Base-by-base conservation (phyloP, 1,140 invertebrate genomes). In the Bombus huntii region DNA sequence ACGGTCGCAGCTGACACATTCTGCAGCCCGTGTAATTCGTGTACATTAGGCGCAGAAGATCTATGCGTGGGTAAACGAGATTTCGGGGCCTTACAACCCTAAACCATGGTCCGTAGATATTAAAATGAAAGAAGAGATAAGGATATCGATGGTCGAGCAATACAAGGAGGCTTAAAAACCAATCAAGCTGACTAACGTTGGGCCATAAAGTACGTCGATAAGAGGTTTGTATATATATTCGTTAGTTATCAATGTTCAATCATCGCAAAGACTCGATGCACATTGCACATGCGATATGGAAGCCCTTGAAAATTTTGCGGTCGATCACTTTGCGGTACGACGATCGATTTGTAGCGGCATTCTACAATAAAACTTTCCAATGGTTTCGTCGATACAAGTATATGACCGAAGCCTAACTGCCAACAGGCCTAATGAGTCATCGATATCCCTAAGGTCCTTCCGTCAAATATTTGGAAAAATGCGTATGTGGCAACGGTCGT, bases 121-220 rank as follows among this genome's bases (percentile, higher is more conserved):
- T 22, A 9, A 47, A 75, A 25, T 3, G 47, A 28, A 75, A 37
- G 9, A 68, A 68, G 65, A 68, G 31, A 18, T 31, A 5, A 34
- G 13, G 10, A 42, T 77, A 62, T 42, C 75, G 28, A n/a, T 31
- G 4, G 0, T 18, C 44, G 22, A 44, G 8, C 13, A 31, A 42
- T 18, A 1, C 22, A 22, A 22, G 25, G 53, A 3, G 31, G 10
- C 1, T 62, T 53, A 53, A 6, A 9, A 77, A 15, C 15, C 62
- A 66, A 90, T 87, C 81, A 74, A 76, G 82, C 73, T 82, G 3
- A 79, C 78, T 53, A 77, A 68, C 44, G 62, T 68, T 44, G 47
- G 70, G 31, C 75, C 75, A 71, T 87, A 91, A 91, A 88, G 73
- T 18, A 79, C 80, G 73, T 81, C 90, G 88, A 90, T 92, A 92